Evolutionary conservation across 1,140 invertebrate genomes (phyloP), one percentile per base, ranked within the genome.

Genomic region (Leptinotarsa undecemlineata): DNA sequence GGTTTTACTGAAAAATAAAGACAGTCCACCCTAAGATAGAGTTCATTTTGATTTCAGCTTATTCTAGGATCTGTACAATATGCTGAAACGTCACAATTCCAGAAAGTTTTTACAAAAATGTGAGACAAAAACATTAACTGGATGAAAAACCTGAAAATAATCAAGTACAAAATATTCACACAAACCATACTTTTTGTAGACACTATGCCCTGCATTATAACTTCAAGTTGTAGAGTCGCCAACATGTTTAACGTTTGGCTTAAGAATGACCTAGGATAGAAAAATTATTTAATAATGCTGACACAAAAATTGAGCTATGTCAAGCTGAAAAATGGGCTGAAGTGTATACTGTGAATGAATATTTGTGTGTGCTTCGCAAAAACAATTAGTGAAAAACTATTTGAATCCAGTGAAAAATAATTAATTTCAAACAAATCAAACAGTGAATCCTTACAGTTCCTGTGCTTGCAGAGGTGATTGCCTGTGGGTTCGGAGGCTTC

Each of bases 391-490:
- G 62, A 64, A 64, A 64, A 64, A 64, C 62, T 64, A 64, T 64
- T 26, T 64, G 20, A 26, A 64, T 21, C 23, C 62, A 64, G 23
- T 64, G 23, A 64, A 64, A 26, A 21, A 64, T 64, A n/a, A 68
- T 42, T 42, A 57, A 48, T 67, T 33, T 23, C 67, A 68, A 68
- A 68, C 77, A 78, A 74, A 71, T 78, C 78, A 79, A 78, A 76
- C 78, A 76, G 79, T 74, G 33, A 79, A 76, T 77, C 91, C 94
- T 93, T 90, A 97, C 95, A 87, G 84, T 96, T 95, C 84, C 90
- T 94, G 79, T 98, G 95, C 84, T 98, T 98, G 88, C 95, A 96
- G 21, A 96, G 86, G 86, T 98, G 95, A 84, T 95, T 96, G 77
- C 94, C 92, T 2, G 96, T 97, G 4, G 96, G 92, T 81, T 97